phyloP scores from a whole-genome alignment of 2,888 invertebrate genomes.

The Craniophora ligustri region DNA sequence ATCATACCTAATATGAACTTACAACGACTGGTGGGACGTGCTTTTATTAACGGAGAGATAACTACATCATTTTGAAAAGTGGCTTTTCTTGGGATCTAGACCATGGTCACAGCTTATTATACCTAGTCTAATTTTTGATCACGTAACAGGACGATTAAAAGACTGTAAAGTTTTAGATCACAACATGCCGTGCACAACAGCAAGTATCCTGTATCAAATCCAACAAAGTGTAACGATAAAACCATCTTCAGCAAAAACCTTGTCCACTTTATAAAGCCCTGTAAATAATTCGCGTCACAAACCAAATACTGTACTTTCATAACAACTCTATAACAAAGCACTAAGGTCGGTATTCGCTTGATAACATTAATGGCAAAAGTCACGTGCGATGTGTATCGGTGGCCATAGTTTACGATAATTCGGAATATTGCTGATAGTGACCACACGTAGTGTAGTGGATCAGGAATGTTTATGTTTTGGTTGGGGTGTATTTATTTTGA shows the following conservation, averaged over 20 bases:
- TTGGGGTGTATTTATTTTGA: neutral
- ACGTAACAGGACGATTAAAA: neutral
- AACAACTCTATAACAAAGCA: constrained; percentile 12
- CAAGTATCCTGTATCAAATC: constrained; percentile 2
- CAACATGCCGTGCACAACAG: no score
- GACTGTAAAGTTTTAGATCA: no score
- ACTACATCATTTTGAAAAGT: no score
- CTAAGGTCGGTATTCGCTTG: constrained; percentile 19
- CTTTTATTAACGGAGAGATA: no score
- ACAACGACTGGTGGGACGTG: no score
- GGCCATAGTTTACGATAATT: constrained; percentile 61
- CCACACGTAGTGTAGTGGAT: constrained; percentile 5
- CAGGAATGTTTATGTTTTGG: neutral
- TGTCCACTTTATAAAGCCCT: constrained; percentile 51
- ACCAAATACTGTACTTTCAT: constrained; percentile 8
- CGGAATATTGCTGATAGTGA: constrained; percentile 50
- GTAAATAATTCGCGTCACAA: constrained; percentile 53
- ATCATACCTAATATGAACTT: no score
- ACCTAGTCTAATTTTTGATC: neutral
- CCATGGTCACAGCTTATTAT: no score
- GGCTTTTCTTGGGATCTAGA: no score
- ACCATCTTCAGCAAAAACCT: constrained; percentile 27
- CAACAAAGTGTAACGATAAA: constrained; percentile 27
- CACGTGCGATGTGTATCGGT: constrained; percentile 24
- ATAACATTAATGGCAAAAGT: constrained; percentile 1